A percentile compares a stretch with the other conserved stretches of the same genome.
phyloP scores from a whole-genome alignment of 2,113 vertebrate genomes.

The Melanerpes aurifrons region DNA sequence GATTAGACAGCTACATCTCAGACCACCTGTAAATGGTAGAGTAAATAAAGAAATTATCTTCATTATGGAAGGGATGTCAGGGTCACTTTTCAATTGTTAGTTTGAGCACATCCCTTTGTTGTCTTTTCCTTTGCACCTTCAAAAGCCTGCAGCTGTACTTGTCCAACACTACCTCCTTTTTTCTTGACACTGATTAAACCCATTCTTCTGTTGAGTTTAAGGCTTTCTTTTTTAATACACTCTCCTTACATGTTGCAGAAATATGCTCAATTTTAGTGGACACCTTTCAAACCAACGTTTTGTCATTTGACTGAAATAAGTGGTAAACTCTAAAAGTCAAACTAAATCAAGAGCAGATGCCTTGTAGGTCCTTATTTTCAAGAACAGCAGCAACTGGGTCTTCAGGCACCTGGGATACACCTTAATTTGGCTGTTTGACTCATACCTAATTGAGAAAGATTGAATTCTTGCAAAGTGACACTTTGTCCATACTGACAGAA shows the following conservation, averaged over 20 bases:
- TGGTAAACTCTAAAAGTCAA: background rate
- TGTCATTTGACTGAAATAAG: background rate
- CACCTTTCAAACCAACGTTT: background rate
- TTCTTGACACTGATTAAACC: background rate
- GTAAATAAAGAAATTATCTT: background rate
- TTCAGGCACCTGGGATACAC: background rate
- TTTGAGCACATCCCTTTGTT: background rate
- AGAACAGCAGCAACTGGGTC: background rate
- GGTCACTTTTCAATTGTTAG: background rate
- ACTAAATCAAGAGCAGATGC: background rate
- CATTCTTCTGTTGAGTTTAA: background rate
- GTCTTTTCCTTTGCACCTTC: background rate
- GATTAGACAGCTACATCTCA: background rate
- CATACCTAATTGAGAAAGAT: conserved; percentile 32
- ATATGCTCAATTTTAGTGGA: background rate
- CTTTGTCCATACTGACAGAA: background rate
- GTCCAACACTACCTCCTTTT: background rate
- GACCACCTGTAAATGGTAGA: background rate
- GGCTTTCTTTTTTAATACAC: background rate
- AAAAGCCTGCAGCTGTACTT: background rate
- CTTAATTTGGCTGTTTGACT: conserved; percentile 35
- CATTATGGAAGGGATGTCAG: background rate
- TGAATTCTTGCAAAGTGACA: conserved; percentile 13
- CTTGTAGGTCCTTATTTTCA: background rate
- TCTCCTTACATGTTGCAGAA: background rate